These are phyloP conservation scores for Hemicordylus capensis DNA, from an alignment of 2,113 vertebrate genomes.

Conservation along the genomic window DNA sequence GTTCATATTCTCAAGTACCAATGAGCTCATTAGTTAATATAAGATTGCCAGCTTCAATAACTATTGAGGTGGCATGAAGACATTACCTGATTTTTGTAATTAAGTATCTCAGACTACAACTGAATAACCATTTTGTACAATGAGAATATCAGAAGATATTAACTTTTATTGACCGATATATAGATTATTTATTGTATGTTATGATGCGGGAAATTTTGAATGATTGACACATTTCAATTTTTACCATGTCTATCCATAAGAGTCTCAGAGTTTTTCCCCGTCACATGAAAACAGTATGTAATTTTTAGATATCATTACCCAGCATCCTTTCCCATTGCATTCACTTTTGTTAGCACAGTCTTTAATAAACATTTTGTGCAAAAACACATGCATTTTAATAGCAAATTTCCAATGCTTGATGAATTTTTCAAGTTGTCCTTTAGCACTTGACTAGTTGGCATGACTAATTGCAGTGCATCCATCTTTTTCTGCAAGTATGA, in stretches of 20 bases:
- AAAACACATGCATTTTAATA: background rate
- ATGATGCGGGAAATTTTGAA: background rate
- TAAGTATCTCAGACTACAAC: background rate
- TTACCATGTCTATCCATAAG: background rate
- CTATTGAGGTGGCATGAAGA: background rate
- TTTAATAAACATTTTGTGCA: background rate
- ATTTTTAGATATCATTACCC: background rate
- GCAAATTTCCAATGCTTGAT: background rate
- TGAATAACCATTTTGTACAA: background rate
- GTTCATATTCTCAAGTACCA: no score
- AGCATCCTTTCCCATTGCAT: background rate
- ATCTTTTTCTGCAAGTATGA: conserved; percentile 23
- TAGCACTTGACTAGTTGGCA: conserved; percentile 3
- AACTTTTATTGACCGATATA: background rate
- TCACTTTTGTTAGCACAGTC: background rate
- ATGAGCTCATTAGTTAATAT: no score
- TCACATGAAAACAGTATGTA: background rate
- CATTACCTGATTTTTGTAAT: background rate
- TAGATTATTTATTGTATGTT: background rate
- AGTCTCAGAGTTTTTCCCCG: background rate
- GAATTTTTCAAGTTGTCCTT: conserved; percentile 3
- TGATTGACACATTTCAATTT: background rate
- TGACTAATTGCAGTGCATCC: conserved; percentile 1
- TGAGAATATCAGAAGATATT: background rate
- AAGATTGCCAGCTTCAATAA: background rate